Conservation (phyloP, 2,888 invertebrate species). For the Tuberolachnus salignus region DNA sequence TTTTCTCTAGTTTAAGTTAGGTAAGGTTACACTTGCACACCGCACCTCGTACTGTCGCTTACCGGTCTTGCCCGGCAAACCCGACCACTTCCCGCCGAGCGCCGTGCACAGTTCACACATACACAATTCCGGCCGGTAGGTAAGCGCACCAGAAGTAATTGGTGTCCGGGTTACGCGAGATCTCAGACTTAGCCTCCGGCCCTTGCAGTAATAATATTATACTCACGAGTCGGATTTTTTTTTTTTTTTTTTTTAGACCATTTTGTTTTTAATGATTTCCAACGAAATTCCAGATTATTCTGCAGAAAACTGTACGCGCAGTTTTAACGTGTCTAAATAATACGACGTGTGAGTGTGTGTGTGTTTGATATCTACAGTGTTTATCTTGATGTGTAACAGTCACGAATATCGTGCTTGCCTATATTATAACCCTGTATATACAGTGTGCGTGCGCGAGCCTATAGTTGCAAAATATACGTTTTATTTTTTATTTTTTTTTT, state of each 20-base stretch:
- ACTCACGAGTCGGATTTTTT: neutral
- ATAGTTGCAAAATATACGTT: slow-evolving; percentile 35
- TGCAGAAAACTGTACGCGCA: neutral
- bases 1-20: no score
- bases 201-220: neutral
- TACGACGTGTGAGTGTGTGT: neutral
- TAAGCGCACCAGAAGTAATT: no score
- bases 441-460: neutral
- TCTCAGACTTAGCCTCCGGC: no score
- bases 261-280: neutral
- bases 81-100: no score
- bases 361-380: neutral
- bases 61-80: no score
- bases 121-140: no score
- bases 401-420: slow-evolving; percentile 44
- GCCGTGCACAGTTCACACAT: no score
- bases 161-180: no score
- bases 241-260: neutral
- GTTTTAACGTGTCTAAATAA: neutral
- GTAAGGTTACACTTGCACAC: no score
- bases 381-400: slow-evolving; percentile 41
- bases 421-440: neutral
- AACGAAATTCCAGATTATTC: neutral
- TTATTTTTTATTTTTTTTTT: neutral
- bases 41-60: no score